Base-by-base conservation (phyloP, 2,113 vertebrate genomes). In the Atlantisia rogersi region DNA sequence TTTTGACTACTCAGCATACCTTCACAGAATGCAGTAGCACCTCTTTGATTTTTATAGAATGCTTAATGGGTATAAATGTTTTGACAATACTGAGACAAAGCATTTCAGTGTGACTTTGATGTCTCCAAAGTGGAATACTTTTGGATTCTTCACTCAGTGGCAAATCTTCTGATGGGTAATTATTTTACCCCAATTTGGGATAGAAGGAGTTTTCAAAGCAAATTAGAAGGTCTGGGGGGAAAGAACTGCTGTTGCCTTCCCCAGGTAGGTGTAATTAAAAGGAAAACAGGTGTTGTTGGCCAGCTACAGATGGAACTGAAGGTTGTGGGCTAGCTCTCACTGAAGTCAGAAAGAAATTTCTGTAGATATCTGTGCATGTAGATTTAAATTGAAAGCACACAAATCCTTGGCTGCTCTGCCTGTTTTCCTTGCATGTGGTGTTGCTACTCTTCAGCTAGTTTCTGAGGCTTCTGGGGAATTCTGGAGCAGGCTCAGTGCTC, bases 41-140 rank as follows among this genome's bases (percentile, higher is more conserved):
- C 75, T 78, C 69, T 88, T 53, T 92, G 87, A 85, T 67, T 92
- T 60, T 35, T 81, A 69, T 12, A 20, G 40, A 78, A 86, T 14
- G 26, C 53, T 86, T 84, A 92, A 88, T 12, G 7, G 18, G 18
- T 64, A 15, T 89, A 90, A 94, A 94, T 76, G 39, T 90, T 96
- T 90, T 95, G 88, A 94, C 86, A 88, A 56, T 50, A 79, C 37
- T 25, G 65, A 95, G 50, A 86, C 74, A 90, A 92, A 96, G 83
- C 28, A 65, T 76, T 93, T 84, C 53, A 75, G 19, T 73, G 19
- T 44, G 62, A 86, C 65, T 97, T 93, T 65, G 69, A 88, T 79
- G 82, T 80, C 52, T 93, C 85, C 67, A 37, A 82, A 82, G 64
- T 58, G 46, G 46, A 91, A 50, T 74, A 44, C 25, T 80, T 46